phyloP scores from a whole-genome alignment of 2,113 vertebrate species.

The Grammomys surdaster region DNA sequence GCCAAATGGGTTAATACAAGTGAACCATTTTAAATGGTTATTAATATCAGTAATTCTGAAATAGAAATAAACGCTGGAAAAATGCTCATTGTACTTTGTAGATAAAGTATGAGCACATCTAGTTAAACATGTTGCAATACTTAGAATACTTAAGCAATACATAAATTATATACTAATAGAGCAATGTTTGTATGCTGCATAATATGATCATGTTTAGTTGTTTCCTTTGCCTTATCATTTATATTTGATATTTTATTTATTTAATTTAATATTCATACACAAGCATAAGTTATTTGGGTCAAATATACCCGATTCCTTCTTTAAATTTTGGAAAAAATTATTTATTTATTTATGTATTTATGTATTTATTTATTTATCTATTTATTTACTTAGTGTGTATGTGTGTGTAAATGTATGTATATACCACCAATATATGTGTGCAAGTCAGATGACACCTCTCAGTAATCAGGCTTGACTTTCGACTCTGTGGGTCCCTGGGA shows the following conservation, averaged over 20 bases:
- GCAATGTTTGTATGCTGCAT: not conserved
- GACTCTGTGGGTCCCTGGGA: no score
- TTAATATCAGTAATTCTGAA: not conserved
- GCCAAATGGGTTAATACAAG: not conserved
- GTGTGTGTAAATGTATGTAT: no score
- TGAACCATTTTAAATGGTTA: not conserved
- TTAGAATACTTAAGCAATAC: not conserved
- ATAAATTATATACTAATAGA: not conserved
- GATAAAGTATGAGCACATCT: not conserved
- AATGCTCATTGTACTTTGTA: not conserved
- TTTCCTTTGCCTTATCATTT: constrained; percentile 22
- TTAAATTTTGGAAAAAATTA: not conserved
- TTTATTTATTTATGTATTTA: not conserved
- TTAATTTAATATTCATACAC: not conserved
- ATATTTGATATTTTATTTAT: not conserved
- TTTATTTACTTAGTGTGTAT: no score
- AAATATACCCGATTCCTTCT: not conserved
- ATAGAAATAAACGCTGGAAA: not conserved
- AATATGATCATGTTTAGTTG: not conserved
- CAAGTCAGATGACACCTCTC: not conserved
- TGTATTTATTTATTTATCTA: no score
- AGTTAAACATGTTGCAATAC: constrained; percentile 38
- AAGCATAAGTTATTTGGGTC: not conserved
- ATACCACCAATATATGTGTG: not conserved
- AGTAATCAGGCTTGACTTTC: no score